These are phyloP conservation scores for Helarctos malayanus DNA, from an alignment of 2,797 vertebrate species.

Conservation along the genomic window DNA sequence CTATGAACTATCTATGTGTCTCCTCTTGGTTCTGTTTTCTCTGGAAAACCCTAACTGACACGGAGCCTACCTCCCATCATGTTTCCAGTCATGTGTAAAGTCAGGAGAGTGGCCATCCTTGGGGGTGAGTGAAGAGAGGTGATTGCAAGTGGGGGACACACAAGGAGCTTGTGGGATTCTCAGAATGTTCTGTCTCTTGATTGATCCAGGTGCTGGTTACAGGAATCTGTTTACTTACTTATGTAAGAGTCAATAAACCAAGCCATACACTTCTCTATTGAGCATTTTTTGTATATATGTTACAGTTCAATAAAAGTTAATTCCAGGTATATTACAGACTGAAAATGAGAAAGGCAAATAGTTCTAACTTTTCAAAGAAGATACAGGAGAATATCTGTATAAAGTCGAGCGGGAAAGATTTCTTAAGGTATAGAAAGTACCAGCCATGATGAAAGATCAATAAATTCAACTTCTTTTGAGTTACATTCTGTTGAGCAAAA, in stretches of 20 bases:
- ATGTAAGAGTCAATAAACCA: neutral
- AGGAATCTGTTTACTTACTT: neutral
- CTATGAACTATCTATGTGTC: neutral
- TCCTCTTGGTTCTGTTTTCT: neutral
- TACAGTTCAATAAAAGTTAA: constrained; percentile 7
- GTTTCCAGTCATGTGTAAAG: neutral
- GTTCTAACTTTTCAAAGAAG: neutral
- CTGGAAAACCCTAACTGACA: neutral
- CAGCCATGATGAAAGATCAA: neutral
- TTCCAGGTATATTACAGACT: neutral
- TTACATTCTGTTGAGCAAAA: neutral
- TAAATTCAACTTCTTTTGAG: neutral
- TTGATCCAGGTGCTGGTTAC: neutral
- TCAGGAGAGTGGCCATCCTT: neutral
- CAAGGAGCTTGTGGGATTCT: neutral
- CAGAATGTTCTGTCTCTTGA: neutral
- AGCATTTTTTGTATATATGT: neutral
- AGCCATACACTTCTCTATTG: neutral
- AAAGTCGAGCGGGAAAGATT: neutral
- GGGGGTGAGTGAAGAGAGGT: neutral
- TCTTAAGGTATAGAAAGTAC: neutral
- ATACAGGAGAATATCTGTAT: neutral
- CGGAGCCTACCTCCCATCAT: neutral
- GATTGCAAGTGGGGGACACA: neutral
- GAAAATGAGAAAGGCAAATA: neutral